Conservation (phyloP, 2,888 invertebrate genomes). For the Stegana nigrithorax region DNA sequence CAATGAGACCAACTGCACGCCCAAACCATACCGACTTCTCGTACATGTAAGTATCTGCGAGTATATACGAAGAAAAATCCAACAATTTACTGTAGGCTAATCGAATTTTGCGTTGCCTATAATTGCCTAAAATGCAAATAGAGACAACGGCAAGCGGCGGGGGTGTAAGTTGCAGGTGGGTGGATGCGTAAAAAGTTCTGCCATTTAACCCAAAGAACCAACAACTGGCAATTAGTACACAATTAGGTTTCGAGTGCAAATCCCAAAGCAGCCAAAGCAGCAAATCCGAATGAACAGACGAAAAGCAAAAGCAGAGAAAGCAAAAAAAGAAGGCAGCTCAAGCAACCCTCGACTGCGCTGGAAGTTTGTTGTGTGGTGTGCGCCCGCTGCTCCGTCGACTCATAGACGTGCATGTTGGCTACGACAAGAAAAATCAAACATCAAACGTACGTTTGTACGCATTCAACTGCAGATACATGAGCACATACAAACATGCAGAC, state of each 20-base stretch:
- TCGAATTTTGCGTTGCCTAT: conserved; percentile 53
- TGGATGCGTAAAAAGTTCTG: neutral
- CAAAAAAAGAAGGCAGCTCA: neutral
- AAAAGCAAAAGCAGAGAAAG: neutral
- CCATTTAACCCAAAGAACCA: conserved; percentile 22
- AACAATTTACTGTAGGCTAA: conserved; percentile 41
- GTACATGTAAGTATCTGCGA: neutral
- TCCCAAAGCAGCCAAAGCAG: conserved; percentile 50
- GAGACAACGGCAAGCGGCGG: too few relatives aligned
- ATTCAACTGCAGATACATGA: too few relatives aligned
- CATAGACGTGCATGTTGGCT: conserved; percentile 31
- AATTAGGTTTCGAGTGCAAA: conserved; percentile 61
- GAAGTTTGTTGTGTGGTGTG: too few relatives aligned
- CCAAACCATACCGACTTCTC: neutral
- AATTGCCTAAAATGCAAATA: conserved; percentile 59
- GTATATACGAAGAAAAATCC: neutral
- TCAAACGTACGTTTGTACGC: too few relatives aligned
- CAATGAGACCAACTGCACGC: neutral
- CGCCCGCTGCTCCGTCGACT: too few relatives aligned
- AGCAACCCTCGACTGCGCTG: conserved; percentile 26
- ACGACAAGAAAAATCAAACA: conserved; percentile 19
- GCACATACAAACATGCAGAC: too few relatives aligned
- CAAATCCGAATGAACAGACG: too few relatives aligned
- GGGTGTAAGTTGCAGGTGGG: conserved; percentile 33
- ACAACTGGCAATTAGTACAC: conserved; percentile 55